Conservation (phyloP, 2,113 vertebrate species). For the Misgurnus mizolepis region DNA sequence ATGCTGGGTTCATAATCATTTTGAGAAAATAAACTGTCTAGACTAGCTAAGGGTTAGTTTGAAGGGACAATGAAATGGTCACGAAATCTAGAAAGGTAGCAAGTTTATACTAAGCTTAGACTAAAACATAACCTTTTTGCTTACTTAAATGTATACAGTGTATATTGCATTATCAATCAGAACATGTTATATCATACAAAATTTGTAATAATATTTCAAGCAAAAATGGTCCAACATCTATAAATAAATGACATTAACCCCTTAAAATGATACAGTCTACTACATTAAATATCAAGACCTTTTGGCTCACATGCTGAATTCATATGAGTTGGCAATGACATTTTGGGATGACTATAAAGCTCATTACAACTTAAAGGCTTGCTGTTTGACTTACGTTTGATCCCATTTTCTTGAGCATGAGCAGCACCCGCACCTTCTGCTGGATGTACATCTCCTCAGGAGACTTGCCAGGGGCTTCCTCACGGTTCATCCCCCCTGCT, state of each 20-base stretch:
- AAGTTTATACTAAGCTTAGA: neutral
- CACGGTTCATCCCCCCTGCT: conserved; percentile 98
- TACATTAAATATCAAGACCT: no score
- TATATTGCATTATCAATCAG: neutral
- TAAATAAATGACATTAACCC: no score
- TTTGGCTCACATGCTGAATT: no score
- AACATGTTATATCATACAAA: no score
- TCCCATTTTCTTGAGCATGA: conserved; percentile 99
- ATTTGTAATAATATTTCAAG: no score
- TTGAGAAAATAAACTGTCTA: neutral
- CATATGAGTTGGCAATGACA: no score
- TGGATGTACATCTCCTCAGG: conserved; percentile 98
- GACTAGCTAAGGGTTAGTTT: no score
- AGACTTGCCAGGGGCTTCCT: conserved; percentile 96
- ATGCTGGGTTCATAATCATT: neutral
- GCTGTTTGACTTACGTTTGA: conserved; percentile 86
- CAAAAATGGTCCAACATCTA: no score
- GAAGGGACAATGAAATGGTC: neutral
- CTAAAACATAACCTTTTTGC: neutral
- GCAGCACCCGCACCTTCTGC: conserved; percentile 98
- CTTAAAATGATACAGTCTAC: no score
- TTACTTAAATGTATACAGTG: no score
- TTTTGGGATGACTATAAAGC: no score
- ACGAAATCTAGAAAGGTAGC: neutral
- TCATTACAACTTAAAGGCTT: no score